phyloP scores from a whole-genome alignment of 2,797 vertebrate species.

The Lacerta agilis region DNA sequence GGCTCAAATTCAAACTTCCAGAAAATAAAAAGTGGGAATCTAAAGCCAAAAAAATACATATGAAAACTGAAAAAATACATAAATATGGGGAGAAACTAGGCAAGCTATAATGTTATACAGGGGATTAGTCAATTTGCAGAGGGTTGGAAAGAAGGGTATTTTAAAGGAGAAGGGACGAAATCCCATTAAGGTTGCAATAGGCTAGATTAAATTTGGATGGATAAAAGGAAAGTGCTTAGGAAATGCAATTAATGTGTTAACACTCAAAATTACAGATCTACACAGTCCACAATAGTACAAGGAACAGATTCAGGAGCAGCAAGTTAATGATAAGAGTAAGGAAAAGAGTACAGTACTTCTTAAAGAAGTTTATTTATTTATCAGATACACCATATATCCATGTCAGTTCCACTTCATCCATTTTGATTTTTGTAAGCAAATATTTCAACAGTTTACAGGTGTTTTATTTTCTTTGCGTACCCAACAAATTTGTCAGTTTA shows the following conservation, averaged over 20 bases:
- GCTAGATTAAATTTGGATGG: constrained; percentile 69
- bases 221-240: constrained; percentile 68
- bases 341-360: constrained; percentile 60
- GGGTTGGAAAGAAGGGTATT: constrained; percentile 54
- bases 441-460: not conserved
- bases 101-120: constrained; percentile 57
- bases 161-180: constrained; percentile 53
- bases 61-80: constrained; percentile 33
- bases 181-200: constrained; percentile 69
- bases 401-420: constrained; percentile 22
- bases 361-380: constrained; percentile 64
- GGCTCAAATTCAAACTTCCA: constrained; percentile 52
- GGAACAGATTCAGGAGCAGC: constrained; percentile 65
- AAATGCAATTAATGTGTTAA: constrained; percentile 65
- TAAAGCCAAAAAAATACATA: constrained; percentile 43
- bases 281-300: constrained; percentile 56
- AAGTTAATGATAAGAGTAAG: constrained; percentile 59
- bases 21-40: constrained; percentile 45
- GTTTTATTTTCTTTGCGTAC: not conserved
- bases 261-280: constrained; percentile 41
- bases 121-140: constrained; percentile 67
- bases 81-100: constrained; percentile 51
- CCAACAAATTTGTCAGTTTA: not conserved
- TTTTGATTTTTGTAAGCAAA: not conserved
- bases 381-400: constrained; percentile 67